Evolutionary conservation across 2,797 vertebrate genomes (phyloP), one percentile per base, ranked within the genome.

Genomic region (Hapalemur alaotrensis): DNA sequence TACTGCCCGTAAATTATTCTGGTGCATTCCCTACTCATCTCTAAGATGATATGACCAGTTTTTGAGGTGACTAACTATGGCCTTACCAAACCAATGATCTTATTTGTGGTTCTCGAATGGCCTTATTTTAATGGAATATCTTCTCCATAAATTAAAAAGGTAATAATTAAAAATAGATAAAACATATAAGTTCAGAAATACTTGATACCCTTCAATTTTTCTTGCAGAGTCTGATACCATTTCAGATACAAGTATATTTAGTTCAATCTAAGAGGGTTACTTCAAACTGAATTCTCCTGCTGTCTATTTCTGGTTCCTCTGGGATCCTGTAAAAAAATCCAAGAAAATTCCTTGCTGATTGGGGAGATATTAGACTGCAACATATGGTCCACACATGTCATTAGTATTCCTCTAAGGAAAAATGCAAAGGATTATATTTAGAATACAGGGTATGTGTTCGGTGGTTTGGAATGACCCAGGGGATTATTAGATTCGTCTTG

Each of bases 321-420:
- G 93, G 94, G 96, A 96, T 96, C 73, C 88, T 89, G 50, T 59
- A 81, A 95, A 93, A 93, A 97, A 97, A 96, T 95, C 83, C 50
- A 20, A 93, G 93, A 81, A 97, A 97, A 98, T 97, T 97, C 96
- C 87, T 94, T 95, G 92, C 87, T 97, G 94, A 97, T 97, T 97
- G 84, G 93, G 46, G 91, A 97, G 97, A 97, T 96, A 98, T 93
- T 97, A 95, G 93, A 80, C 96, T 65, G 70, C 38, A 93, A 90
- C 97, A 98, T 98, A 96, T 97, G 98, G 97, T 80, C 59, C 73
- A 83, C 97, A 97, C 78, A 97, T 97, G 95, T 97, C 96, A 96
- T 94, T 92, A 93, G 94, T 69, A 86, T 96, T 97, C 70, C 92
- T 97, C 82, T 80, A 85, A 98, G 95, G 83, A 90, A 97, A 97